Conservation (phyloP, 2,797 vertebrate genomes). For the Eulemur albifrons region DNA sequence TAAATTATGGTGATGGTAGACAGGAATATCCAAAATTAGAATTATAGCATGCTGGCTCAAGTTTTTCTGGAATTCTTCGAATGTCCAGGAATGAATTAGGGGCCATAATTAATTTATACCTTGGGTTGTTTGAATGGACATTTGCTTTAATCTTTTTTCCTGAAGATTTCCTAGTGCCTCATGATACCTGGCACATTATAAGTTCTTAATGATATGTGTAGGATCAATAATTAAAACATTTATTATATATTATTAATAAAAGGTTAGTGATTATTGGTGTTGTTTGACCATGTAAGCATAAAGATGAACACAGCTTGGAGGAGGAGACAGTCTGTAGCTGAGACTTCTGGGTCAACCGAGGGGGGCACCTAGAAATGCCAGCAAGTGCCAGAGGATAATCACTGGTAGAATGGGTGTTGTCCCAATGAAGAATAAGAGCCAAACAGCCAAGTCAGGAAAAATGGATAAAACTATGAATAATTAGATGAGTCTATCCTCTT, state of each 20-base stretch:
- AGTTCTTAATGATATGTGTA: neutral
- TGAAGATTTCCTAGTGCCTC: neutral
- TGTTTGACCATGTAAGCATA: neutral
- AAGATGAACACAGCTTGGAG: neutral
- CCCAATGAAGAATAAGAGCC: neutral
- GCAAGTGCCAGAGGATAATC: neutral
- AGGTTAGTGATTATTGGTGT: neutral
- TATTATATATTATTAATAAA: neutral
- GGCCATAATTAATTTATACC: neutral
- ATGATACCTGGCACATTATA: neutral
- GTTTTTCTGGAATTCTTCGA: neutral
- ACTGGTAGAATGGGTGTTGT: neutral
- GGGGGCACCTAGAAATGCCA: neutral
- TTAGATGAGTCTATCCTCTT: neutral
- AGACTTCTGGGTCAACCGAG: neutral
- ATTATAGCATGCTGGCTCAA: neutral
- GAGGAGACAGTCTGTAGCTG: neutral
- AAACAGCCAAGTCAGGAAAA: neutral
- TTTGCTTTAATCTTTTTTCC: neutral
- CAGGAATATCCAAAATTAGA: neutral
- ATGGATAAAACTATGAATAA: neutral
- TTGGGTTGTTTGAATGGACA: neutral
- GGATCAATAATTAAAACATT: conserved; percentile 24
- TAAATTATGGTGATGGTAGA: neutral
- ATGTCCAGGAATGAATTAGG: neutral